Percentiles rank a stretch among this genome's conserved stretches.
These are phyloP conservation scores for Cyprinodon variegatus DNA, from an alignment of 2,113 vertebrate species.

Conservation along the genomic window DNA sequence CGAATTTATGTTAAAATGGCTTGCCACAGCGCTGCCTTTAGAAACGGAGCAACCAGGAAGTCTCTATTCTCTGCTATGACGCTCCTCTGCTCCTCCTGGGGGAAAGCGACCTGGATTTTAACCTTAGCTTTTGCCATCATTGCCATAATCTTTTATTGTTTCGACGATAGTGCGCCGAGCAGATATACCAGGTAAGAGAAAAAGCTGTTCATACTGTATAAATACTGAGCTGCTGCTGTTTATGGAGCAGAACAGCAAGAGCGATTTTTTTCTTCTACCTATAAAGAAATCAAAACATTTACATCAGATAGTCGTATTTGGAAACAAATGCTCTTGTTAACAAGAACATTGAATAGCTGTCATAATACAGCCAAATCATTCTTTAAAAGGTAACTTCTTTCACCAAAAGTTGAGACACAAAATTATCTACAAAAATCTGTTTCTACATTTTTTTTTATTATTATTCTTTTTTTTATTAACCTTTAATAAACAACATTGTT, in stretches of 20 bases:
- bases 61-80: constrained; percentile 21
- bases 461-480: too few species aligned
- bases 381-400: too few species aligned
- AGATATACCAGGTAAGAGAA: constrained; percentile 64
- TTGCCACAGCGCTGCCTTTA: background rate
- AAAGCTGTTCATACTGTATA: background rate
- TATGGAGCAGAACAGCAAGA: background rate
- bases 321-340: background rate
- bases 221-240: too few species aligned
- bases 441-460: too few species aligned
- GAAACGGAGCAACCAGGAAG: constrained; percentile 68
- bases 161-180: constrained; percentile 64
- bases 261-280: too few species aligned
- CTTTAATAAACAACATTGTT: too few species aligned
- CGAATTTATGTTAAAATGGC: too few species aligned
- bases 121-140: constrained; percentile 44
- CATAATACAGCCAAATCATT: too few species aligned
- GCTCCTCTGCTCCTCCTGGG: constrained; percentile 9
- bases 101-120: constrained; percentile 33
- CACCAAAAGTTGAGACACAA: too few species aligned
- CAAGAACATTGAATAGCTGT: too few species aligned
- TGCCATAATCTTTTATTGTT: constrained; percentile 57
- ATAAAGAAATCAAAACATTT: background rate
- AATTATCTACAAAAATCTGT: too few species aligned
- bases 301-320: background rate